A percentile compares a stretch with the other conserved stretches of the same genome.
Conservation (phyloP, 2,888 invertebrate species). For the Hypomecis punctinalis region DNA sequence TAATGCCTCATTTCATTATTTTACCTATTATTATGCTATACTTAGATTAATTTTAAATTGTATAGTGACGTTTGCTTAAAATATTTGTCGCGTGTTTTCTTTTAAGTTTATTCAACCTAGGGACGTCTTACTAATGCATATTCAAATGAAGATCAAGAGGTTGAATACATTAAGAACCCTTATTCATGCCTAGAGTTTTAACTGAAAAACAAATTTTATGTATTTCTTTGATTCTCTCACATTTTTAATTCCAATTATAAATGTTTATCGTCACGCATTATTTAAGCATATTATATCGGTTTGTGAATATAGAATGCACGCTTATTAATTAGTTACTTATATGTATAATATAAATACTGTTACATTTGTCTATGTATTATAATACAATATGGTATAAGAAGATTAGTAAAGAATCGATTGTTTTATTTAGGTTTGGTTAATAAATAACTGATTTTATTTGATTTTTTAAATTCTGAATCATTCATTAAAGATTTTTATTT, state of each 20-base stretch:
- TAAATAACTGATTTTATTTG: neutral
- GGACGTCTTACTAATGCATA: constrained; percentile 57
- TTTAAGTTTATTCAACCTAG: constrained; percentile 66
- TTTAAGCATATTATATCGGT: constrained; percentile 26
- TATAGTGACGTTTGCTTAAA: constrained; percentile 27
- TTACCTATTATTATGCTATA: neutral
- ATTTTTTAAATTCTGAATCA: neutral
- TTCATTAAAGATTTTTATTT: too few relatives aligned
- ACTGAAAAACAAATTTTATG: constrained; percentile 35
- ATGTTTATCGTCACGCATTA: constrained; percentile 26
- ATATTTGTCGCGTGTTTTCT: constrained; percentile 44
- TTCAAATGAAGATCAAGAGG: constrained; percentile 64
- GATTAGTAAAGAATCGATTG: neutral
- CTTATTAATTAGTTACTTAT: constrained; percentile 24
- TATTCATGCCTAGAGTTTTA: constrained; percentile 42
- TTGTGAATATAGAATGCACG: constrained; percentile 33
- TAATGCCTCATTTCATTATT: too few relatives aligned
- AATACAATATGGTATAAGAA: neutral
- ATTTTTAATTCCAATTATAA: constrained; percentile 23
- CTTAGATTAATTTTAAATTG: constrained; percentile 4
- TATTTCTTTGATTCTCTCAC: constrained; percentile 6
- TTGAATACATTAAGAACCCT: constrained; percentile 53
- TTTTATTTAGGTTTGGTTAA: neutral
- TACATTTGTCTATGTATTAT: neutral
- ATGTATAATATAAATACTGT: neutral